phyloP scores from a whole-genome alignment of 2,113 vertebrate genomes.

The Anseranas semipalmata region DNA sequence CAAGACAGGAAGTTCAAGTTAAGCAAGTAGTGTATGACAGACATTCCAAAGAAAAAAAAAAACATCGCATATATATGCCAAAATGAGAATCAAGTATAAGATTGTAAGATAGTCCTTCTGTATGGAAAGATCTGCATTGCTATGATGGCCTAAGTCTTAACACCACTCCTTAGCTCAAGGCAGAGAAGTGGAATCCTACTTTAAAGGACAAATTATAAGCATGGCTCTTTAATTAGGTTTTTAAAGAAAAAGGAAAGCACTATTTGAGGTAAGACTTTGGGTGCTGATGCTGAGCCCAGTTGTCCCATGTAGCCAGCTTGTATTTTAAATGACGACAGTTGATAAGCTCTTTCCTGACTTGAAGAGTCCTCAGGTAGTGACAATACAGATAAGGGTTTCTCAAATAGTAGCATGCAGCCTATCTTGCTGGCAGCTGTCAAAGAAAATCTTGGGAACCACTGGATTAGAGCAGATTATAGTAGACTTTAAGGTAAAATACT shows the following conservation, averaged over 20 bases:
- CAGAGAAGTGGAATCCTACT: background rate
- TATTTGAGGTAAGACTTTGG: background rate
- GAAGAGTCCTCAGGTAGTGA: background rate
- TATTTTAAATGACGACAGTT: background rate
- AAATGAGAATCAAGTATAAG: background rate
- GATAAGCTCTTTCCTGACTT: background rate
- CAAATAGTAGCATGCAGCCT: background rate
- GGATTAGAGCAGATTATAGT: background rate
- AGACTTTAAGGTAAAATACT: background rate
- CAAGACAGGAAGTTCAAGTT: background rate
- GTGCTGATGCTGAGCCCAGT: background rate
- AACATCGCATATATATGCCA: background rate
- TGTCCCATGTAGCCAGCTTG: background rate
- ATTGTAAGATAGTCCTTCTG: background rate
- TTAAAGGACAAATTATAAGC: background rate
- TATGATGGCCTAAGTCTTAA: fast-evolving
- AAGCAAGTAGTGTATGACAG: background rate
- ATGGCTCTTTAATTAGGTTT: background rate
- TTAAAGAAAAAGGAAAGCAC: background rate
- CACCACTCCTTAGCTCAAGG: background rate
- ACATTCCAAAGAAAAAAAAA: background rate
- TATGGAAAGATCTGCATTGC: background rate
- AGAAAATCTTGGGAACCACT: background rate
- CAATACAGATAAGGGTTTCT: background rate
- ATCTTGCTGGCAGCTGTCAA: background rate